Evolutionary conservation across 2,797 vertebrate species (phyloP).

Genomic region (Chanos chanos): DNA sequence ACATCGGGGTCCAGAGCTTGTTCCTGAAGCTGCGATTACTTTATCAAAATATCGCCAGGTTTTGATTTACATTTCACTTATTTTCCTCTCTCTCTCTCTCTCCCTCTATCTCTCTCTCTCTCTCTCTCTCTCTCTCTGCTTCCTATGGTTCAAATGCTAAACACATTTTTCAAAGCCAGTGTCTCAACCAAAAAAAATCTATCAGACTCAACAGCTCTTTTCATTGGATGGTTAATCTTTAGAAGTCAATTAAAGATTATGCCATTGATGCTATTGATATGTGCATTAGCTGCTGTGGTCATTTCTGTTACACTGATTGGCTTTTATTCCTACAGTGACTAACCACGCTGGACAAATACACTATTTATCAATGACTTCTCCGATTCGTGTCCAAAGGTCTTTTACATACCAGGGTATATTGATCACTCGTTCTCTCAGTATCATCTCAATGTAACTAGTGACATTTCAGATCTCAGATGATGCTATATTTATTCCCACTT

Average conservation of each 20-base stretch:
- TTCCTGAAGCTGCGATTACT: conserved; percentile 74
- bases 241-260: conserved; percentile 57
- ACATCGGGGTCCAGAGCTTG: conserved; percentile 65
- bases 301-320: too few species aligned
- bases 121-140: conserved; percentile 39
- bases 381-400: too few species aligned
- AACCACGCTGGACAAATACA: too few species aligned
- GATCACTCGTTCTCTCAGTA: too few species aligned
- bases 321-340: too few species aligned
- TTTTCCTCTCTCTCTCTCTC: conserved; percentile 53
- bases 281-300: too few species aligned
- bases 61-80: conserved; percentile 78
- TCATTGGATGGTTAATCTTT: conserved; percentile 66
- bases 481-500: too few species aligned
- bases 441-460: too few species aligned
- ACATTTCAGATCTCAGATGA: too few species aligned
- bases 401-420: too few species aligned
- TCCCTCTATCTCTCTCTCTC: conserved; percentile 43
- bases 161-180: conserved; percentile 59
- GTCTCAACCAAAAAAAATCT: conserved; percentile 53
- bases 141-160: conserved; percentile 45
- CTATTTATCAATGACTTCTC: too few species aligned
- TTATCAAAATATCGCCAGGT: conserved; percentile 79
- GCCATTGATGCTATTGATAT: conserved; percentile 48
- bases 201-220: conserved; percentile 45